Conservation (phyloP, 1,140 invertebrate species). For the Pseudomyrmex pallidus region DNA sequence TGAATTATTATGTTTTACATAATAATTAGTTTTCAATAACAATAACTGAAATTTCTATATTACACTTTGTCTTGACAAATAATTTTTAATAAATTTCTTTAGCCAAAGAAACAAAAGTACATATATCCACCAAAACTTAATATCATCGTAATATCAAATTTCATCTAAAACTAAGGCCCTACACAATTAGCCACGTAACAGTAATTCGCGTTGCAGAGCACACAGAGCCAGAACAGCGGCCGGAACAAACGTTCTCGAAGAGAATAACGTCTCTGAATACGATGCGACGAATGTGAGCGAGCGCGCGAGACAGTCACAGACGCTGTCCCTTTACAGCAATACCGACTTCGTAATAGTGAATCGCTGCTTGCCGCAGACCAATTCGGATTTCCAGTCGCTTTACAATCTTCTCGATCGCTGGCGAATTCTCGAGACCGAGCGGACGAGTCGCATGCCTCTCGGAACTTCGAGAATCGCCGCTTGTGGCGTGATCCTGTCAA, state of each 20-base stretch:
- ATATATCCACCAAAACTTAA: too few species aligned
- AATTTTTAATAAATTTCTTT: too few species aligned
- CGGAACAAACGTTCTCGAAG: background rate
- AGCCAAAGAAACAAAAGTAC: too few species aligned
- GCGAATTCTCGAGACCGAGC: slow-evolving; percentile 88
- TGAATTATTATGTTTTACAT: too few species aligned
- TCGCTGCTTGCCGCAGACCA: slow-evolving; percentile 78
- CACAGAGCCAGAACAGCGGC: slow-evolving; percentile 57
- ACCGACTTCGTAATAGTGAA: slow-evolving; percentile 72
- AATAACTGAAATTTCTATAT: too few species aligned
- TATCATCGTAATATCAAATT: too few species aligned
- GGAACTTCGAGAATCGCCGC: slow-evolving; percentile 87
- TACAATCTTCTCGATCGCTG: slow-evolving; percentile 88
- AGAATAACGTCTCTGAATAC: background rate
- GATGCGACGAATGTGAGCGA: slow-evolving; percentile 25
- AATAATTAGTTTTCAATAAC: too few species aligned
- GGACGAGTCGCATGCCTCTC: slow-evolving; percentile 85
- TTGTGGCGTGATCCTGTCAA: slow-evolving; percentile 87
- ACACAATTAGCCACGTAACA: too few species aligned
- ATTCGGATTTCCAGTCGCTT: slow-evolving; percentile 88
- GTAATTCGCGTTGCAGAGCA: slow-evolving; percentile 58
- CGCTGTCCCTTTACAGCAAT: slow-evolving; percentile 37
- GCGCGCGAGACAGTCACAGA: background rate
- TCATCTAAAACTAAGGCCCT: too few species aligned
- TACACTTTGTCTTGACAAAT: too few species aligned